These are phyloP conservation scores for Enteromius afrohamiltoni DNA, from an alignment of 2,797 vertebrate species.

Conservation along the genomic window DNA sequence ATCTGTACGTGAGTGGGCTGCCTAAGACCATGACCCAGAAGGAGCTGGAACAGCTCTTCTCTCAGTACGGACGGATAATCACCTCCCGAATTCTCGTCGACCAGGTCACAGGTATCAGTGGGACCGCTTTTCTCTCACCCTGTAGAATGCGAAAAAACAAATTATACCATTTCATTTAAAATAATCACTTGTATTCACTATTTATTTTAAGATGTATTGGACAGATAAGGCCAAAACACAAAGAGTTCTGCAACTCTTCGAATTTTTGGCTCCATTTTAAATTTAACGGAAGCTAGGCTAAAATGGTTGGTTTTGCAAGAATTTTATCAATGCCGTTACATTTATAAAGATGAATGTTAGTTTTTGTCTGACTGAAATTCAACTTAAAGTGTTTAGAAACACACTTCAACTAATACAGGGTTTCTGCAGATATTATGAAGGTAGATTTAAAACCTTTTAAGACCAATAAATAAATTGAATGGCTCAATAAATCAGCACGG, in stretches of 20 bases:
- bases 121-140: constrained; percentile 69
- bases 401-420: constrained; percentile 67
- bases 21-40: constrained; percentile 99
- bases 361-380: constrained; percentile 1
- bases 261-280: background rate
- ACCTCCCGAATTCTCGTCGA: constrained; percentile 99
- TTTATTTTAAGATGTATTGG: background rate
- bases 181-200: background rate
- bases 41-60: constrained; percentile 98
- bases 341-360: background rate
- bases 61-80: constrained; percentile 99
- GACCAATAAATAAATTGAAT: background rate
- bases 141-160: background rate
- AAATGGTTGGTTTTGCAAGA: background rate
- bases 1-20: constrained; percentile 98
- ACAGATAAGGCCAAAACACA: background rate
- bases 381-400: constrained; percentile 62
- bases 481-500: background rate
- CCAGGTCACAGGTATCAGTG: constrained; percentile 98
- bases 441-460: background rate
- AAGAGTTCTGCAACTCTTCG: background rate
- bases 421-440: background rate
- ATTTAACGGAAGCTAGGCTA: background rate
- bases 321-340: background rate
- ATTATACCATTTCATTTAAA: background rate